A percentile compares a stretch with the other conserved stretches of the same genome.
Conservation (phyloP, 2,113 vertebrate genomes). For the Microcebus jonahi region DNA sequence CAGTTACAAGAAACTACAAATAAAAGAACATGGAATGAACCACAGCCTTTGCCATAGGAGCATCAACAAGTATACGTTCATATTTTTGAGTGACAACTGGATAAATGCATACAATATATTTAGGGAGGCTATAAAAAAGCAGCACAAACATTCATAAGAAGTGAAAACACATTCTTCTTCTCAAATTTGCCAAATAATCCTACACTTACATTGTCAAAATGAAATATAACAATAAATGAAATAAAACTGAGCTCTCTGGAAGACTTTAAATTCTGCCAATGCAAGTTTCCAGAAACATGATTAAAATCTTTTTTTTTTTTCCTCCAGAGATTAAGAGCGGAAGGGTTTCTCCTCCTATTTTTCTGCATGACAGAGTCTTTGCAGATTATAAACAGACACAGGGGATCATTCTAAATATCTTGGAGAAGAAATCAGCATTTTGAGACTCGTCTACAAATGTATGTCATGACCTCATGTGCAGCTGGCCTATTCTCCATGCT, state of each 20-base stretch:
- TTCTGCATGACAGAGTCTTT: constrained; percentile 68
- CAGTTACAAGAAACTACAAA: constrained; percentile 27
- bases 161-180: constrained; percentile 27
- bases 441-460: constrained; percentile 35
- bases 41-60: neutral
- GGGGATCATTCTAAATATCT: constrained; percentile 54
- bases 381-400: constrained; percentile 73
- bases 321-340: constrained; percentile 66
- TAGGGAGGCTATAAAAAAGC: neutral
- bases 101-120: constrained; percentile 37
- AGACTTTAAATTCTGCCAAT: constrained; percentile 66
- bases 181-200: constrained; percentile 55
- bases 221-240: constrained; percentile 59
- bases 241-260: constrained; percentile 50
- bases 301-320: constrained; percentile 62
- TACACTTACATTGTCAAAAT: constrained; percentile 47
- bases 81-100: constrained; percentile 25
- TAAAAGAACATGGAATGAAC: constrained; percentile 7
- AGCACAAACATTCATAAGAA: constrained; percentile 44
- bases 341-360: constrained; percentile 63
- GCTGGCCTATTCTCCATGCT: constrained; percentile 61
- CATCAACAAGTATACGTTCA: neutral
- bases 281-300: constrained; percentile 72
- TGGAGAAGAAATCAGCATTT: constrained; percentile 60
- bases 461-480: constrained; percentile 71